These are phyloP conservation scores for Bombyx mori DNA, from an alignment of 1,140 invertebrate genomes.

Conservation along the genomic window ASM3026992v2 NC_085111.1:7206501-7207000, in stretches of 20 bases:
- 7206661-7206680: conserved; percentile 16
- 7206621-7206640: conserved; percentile 32
- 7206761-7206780: no score
- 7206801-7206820: no score
- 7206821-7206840: no score
- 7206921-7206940: no score
- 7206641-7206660: conserved; percentile 37
- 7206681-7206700: conserved; percentile 41
- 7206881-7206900: no score
- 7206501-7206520: conserved; percentile 64
- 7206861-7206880: no score
- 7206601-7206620: conserved; percentile 44
- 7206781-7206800: no score
- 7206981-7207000: no score
- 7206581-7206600: conserved; percentile 18
- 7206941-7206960: no score
- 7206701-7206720: conserved; percentile 23
- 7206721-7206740: not conserved
- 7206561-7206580: conserved; percentile 43
- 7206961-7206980: no score
- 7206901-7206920: no score
- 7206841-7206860: no score
- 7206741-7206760: conserved; percentile 8
- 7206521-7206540: conserved; percentile 58
- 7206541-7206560: conserved; percentile 68